Percentiles rank a stretch among this genome's conserved stretches.
These are phyloP conservation scores for Pholis gunnellus DNA, from an alignment of 2,113 vertebrate species.

Conservation along the genomic window DNA sequence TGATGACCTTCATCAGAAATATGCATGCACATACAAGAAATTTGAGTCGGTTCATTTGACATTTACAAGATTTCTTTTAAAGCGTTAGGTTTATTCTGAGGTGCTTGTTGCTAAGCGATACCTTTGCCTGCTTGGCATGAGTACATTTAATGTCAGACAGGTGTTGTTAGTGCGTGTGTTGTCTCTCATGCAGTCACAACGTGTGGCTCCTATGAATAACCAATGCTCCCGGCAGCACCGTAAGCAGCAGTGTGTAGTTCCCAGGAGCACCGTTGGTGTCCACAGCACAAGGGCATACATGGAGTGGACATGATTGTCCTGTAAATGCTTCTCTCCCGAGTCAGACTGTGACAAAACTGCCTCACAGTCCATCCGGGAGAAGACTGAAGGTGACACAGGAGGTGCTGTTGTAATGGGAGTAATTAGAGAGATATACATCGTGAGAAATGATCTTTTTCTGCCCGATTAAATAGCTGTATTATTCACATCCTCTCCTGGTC, in stretches of 20 bases:
- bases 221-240: background rate
- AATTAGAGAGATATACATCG: background rate
- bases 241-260: slow-evolving; percentile 6
- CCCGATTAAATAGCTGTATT: background rate
- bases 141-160: background rate
- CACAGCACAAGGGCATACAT: slow-evolving; percentile 32
- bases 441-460: background rate
- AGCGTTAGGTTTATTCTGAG: background rate
- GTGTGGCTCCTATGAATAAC: background rate
- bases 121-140: background rate
- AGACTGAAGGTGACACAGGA: background rate
- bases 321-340: slow-evolving; percentile 1
- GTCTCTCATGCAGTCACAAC: background rate
- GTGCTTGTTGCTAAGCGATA: slow-evolving; percentile 27
- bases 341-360: background rate
- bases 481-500: background rate
- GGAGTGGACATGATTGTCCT: slow-evolving; percentile 6
- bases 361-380: background rate
- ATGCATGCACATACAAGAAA: too few relatives aligned
- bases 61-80: slow-evolving; percentile 5
- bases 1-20: background rate
- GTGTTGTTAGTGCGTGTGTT: slow-evolving; percentile 1
- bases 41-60: background rate
- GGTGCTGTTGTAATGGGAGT: background rate
- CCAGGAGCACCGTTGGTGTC: background rate